phyloP scores from a whole-genome alignment of 2,797 vertebrate genomes.

The Geotrypetes seraphini region DNA sequence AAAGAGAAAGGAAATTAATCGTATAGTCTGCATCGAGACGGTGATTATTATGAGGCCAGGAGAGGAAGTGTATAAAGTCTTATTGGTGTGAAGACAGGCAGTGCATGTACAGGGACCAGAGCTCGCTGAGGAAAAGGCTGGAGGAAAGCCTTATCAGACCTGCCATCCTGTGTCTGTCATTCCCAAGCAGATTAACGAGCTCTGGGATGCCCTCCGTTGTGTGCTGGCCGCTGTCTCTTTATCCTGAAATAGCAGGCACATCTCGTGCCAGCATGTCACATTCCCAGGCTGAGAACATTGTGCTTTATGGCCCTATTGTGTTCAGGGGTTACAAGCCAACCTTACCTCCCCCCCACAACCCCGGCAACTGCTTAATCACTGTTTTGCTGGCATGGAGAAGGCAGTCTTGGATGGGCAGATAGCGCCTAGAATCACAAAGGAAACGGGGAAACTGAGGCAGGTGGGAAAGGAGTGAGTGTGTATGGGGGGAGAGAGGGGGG shows the following conservation, averaged over 20 bases:
- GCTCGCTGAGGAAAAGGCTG: conserved; percentile 47
- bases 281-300: conserved; percentile 56
- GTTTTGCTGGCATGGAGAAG: conserved; percentile 39
- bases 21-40: conserved; percentile 17
- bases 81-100: conserved; percentile 14
- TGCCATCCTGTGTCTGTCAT: conserved; percentile 75
- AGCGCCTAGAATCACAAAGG: too few relatives aligned
- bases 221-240: conserved; percentile 33
- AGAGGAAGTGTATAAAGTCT: conserved; percentile 47
- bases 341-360: conserved; percentile 53
- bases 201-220: conserved; percentile 48
- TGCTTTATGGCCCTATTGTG: conserved; percentile 55
- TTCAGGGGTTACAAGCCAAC: conserved; percentile 55
- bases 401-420: too few relatives aligned
- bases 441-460: too few relatives aligned
- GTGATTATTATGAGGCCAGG: conserved; percentile 39
- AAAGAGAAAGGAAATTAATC: conserved; percentile 40
- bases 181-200: conserved; percentile 55
- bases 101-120: conserved; percentile 19
- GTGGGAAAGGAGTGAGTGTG: too few relatives aligned
- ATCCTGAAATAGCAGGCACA: conserved; percentile 57
- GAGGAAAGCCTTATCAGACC: conserved; percentile 71
- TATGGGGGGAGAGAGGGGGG: too few relatives aligned
- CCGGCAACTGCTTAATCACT: conserved; percentile 53
- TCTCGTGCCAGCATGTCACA: conserved; percentile 43